These are phyloP conservation scores for Tetragonula carbonaria DNA, from an alignment of 2,888 invertebrate genomes.

Conservation along the genomic window DNA sequence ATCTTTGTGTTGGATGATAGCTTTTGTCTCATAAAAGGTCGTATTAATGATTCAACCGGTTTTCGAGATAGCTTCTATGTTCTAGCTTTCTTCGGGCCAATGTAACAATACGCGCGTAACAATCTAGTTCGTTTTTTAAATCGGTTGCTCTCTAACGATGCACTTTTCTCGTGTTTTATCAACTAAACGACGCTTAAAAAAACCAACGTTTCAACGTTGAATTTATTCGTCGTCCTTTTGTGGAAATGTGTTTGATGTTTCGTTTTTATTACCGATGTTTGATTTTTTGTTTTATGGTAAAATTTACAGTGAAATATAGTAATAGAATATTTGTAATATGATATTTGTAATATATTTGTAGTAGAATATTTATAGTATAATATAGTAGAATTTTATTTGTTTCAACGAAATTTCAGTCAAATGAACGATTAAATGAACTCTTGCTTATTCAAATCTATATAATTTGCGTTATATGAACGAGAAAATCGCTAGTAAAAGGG, in stretches of 20 bases:
- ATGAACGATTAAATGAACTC: too few species aligned
- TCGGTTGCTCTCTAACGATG: slow-evolving; percentile 24
- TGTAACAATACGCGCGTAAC: slow-evolving; percentile 36
- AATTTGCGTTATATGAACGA: too few species aligned
- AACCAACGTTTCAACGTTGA: not conserved
- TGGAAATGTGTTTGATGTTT: not conserved
- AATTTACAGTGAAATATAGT: too few species aligned
- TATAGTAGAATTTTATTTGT: too few species aligned
- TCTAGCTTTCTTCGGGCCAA: slow-evolving; percentile 43
- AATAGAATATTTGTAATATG: too few species aligned
- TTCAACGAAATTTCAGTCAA: too few species aligned
- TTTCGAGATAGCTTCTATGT: slow-evolving; percentile 43
- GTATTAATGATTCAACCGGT: slow-evolving; percentile 60
- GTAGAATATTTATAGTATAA: too few species aligned
- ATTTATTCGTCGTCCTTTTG: slow-evolving; percentile 4
- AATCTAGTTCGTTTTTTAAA: slow-evolving; percentile 41
- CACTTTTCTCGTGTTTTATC: slow-evolving; percentile 8
- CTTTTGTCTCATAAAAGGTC: slow-evolving; percentile 57
- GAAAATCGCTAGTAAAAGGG: too few species aligned
- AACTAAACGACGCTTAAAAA: not conserved
- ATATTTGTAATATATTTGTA: too few species aligned
- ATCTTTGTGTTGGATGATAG: slow-evolving; percentile 34
- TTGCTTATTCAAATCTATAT: too few species aligned
- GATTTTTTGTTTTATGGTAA: not conserved
- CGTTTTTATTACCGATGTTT: not conserved